Conservation (phyloP, 2,888 invertebrate species). For the Diarsia brunnea region DNA sequence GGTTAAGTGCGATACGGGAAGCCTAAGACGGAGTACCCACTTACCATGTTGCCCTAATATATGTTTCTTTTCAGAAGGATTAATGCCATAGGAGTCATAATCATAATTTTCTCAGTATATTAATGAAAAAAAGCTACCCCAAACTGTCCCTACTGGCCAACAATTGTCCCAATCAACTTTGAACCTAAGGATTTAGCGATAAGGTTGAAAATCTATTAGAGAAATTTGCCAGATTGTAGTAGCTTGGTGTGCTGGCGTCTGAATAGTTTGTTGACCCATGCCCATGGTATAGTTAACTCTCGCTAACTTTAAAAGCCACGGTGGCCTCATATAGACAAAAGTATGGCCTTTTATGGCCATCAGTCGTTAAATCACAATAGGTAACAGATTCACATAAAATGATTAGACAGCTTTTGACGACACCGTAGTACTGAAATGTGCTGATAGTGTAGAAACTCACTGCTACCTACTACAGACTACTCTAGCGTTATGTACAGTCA, state of each 20-base stretch:
- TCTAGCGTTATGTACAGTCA: conserved; percentile 3
- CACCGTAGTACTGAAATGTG: background rate
- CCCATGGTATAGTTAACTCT: background rate
- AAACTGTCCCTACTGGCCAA: too few relatives aligned
- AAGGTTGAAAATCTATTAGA: too few relatives aligned
- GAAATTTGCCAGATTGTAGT: too few relatives aligned
- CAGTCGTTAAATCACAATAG: conserved; percentile 14
- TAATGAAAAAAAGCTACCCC: too few relatives aligned
- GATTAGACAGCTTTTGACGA: background rate
- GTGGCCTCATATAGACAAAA: conserved; percentile 4
- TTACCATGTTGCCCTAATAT: background rate
- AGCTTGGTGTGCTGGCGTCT: too few relatives aligned
- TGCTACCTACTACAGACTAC: background rate
- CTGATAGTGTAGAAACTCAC: conserved; percentile 19
- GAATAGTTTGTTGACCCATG: background rate
- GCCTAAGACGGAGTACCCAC: background rate
- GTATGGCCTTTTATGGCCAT: conserved; percentile 3
- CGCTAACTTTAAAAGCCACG: background rate
- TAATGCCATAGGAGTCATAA: background rate
- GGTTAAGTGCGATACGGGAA: background rate
- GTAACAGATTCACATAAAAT: background rate
- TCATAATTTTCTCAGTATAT: too few relatives aligned
- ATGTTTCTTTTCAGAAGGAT: background rate
- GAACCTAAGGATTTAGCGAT: too few relatives aligned
- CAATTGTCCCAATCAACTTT: too few relatives aligned